Percentiles rank a stretch among this genome's conserved stretches.
Evolutionary conservation across 2,797 vertebrate species (phyloP).

Genomic region (Micropoecilia bifurca): DNA sequence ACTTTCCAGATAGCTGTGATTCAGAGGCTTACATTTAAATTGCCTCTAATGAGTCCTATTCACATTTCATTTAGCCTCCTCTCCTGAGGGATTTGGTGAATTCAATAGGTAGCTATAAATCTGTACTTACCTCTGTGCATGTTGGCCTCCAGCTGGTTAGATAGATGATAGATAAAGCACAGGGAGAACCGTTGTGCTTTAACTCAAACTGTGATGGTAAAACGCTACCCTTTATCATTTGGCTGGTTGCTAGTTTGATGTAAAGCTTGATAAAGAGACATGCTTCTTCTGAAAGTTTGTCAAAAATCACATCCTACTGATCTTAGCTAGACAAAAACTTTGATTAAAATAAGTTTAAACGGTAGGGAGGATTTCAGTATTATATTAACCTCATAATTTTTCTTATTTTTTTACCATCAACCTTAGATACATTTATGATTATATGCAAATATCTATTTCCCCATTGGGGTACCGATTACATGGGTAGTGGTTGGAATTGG

Average conservation of each 20-base stretch:
- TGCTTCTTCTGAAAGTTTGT: not conserved
- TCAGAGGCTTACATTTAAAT: conserved; percentile 32
- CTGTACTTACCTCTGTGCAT: not conserved
- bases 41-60: conserved; percentile 41
- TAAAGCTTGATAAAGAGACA: not conserved
- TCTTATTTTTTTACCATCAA: too few relatives aligned
- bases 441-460: not conserved
- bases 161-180: not conserved
- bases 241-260: not conserved
- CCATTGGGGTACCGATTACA: not conserved
- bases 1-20: conserved; percentile 48
- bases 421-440: not conserved
- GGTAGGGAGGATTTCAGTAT: not conserved
- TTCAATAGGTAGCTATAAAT: not conserved
- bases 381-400: not conserved
- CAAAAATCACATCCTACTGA: not conserved
- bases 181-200: not conserved
- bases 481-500: not conserved
- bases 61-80: conserved; percentile 38
- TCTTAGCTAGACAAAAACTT: not conserved
- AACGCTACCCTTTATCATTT: not conserved
- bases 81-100: conserved; percentile 26
- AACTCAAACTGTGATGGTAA: not conserved
- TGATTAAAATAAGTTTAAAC: not conserved
- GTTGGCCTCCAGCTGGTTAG: not conserved